Base-by-base conservation (phyloP, 2,797 vertebrate species). In the Steatocranus sp. region DNA sequence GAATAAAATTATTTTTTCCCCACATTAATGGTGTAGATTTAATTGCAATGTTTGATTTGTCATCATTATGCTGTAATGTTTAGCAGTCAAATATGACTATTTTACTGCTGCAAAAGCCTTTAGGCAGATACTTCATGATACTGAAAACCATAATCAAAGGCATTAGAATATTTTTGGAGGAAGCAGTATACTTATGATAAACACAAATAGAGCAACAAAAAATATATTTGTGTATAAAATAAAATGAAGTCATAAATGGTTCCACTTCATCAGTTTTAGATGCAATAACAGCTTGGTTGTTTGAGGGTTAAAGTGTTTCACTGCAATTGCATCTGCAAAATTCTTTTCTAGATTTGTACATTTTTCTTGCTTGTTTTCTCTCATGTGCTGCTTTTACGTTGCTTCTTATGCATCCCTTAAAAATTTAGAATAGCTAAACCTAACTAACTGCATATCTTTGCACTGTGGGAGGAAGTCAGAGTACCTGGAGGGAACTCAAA, bases 361-460 rank as follows among this genome's bases (percentile, higher is more conserved):
- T 38, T 66, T 66, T 66, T 43, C 3, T 4, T 68, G 63, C 36
- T 68, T 7, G 20, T 0, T 15, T 25, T 41, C 12, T 15, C 11
- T 25, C 12, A 0, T 0, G 12, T 66, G 36, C 36, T 41, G 36
- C 2, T 68, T 68, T 68, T 41, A 25, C 0, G 2, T 68, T 7
- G 3, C 63, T 43, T 68, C 20, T 43, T 15, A 43, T 68, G 61
- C 34, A 6, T 20, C 36, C 8, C 20, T 23, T 41, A 15, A 43
- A 34, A 23, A 41, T 18, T 56, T 30, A 56, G 25, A 30, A 56
- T 56, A 30, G 0, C 2, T 0, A 30, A 32, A 56, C 25, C 53
- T 17, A 15, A 54, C 54, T 32, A 56, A 56, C 54, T 32, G 5
- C 54, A 32, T 56, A 17, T 56, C 27, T 56, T 18, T 56, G 5